phyloP scores from a whole-genome alignment of 92 coral and sea anemone species.

The Siderastrea radians region DNA sequence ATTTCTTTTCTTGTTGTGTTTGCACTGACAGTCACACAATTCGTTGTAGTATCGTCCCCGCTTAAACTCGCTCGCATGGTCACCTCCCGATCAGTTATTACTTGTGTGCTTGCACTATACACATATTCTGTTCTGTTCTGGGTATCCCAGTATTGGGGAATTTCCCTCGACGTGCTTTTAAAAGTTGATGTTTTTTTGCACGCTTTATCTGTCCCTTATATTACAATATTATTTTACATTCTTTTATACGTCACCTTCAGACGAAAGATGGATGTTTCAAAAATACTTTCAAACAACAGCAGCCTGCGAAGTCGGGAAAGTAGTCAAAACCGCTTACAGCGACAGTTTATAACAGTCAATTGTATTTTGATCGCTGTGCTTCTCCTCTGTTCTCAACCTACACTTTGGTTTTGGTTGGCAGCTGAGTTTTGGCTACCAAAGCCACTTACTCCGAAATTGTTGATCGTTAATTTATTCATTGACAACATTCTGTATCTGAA shows the following conservation, averaged over 20 bases:
- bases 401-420: background rate
- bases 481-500: background rate
- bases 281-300: background rate
- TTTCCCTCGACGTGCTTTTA: background rate
- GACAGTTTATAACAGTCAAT: constrained; percentile 11
- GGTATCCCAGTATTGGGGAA: background rate
- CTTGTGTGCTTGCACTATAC: constrained; percentile 10
- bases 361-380: constrained; percentile 27
- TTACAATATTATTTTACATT: background rate
- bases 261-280: constrained; percentile 22
- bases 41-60: constrained; percentile 37
- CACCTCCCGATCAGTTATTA: constrained; percentile 4
- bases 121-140: background rate
- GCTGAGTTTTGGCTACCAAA: constrained; percentile 10
- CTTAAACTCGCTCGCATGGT: constrained; percentile 38
- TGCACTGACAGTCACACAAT: constrained; percentile 20
- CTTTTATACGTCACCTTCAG: constrained; percentile 20
- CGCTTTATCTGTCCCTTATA: background rate
- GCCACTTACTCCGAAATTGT: background rate
- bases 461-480: background rate
- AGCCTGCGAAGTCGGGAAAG: background rate
- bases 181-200: constrained; percentile 20
- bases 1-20: constrained; percentile 21
- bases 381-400: constrained; percentile 34
- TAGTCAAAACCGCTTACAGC: background rate